phyloP scores from a whole-genome alignment of 2,888 invertebrate genomes.

The Sphecodes monilicornis region DNA sequence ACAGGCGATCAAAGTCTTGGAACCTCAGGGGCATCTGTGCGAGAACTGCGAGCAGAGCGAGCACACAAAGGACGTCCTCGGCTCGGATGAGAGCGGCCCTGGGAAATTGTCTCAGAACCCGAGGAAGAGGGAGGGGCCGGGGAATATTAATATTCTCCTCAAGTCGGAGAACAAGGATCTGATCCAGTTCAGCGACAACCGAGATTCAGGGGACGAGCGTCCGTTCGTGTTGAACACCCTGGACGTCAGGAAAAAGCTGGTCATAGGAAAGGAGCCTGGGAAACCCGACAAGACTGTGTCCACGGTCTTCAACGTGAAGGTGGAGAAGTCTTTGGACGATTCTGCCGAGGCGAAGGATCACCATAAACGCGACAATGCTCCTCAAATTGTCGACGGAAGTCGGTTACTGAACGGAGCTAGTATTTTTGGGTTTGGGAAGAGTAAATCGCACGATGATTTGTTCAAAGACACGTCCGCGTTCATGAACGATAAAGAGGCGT shows the following conservation, averaged over 20 bases:
- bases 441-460: conserved; percentile 16
- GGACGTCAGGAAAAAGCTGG: conserved; percentile 35
- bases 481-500: background rate
- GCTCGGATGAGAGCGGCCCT: conserved; percentile 27
- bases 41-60: conserved; percentile 29
- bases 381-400: background rate
- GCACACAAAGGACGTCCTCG: conserved; percentile 26
- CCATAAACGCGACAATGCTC: background rate
- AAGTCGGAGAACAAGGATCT: conserved; percentile 52
- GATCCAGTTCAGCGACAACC: conserved; percentile 34
- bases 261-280: conserved; percentile 22
- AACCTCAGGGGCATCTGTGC: conserved; percentile 49
- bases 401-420: background rate
- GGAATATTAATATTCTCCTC: conserved; percentile 44
- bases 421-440: conserved; percentile 1
- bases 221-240: conserved; percentile 33
- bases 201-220: background rate
- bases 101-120: conserved; percentile 32
- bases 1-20: conserved; percentile 56
- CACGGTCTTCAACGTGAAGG: conserved; percentile 37
- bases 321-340: conserved; percentile 23
- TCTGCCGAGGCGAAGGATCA: background rate
- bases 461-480: conserved; percentile 17
- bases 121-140: conserved; percentile 19
- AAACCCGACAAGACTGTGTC: conserved; percentile 23